phyloP scores from a whole-genome alignment of 2,113 vertebrate genomes.

The Emberiza fucata region DNA sequence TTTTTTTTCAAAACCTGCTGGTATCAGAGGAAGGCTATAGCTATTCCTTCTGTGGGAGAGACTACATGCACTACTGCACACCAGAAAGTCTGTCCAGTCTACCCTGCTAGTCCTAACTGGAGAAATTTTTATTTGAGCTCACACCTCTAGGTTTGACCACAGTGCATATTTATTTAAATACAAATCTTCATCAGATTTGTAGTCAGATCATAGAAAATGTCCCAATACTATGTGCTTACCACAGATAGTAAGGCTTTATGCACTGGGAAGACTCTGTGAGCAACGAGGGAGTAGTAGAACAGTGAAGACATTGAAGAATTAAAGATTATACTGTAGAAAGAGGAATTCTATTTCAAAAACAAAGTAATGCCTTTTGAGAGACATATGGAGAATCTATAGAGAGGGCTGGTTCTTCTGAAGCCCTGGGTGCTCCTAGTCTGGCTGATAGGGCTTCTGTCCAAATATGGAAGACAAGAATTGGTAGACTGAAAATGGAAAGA shows the following conservation, averaged over 20 bases:
- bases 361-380: not conserved
- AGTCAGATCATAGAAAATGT: not conserved
- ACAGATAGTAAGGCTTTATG: not conserved
- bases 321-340: not conserved
- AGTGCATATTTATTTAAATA: not conserved
- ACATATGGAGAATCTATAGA: not conserved
- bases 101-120: not conserved
- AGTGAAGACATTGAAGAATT: not conserved
- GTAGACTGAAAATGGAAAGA: not conserved
- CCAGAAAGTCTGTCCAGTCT: not conserved
- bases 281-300: not conserved
- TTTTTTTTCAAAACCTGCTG: not conserved
- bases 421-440: not conserved
- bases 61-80: fast-evolving
- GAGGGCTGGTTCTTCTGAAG: not conserved
- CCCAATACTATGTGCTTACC: not conserved
- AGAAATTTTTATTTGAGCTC: not conserved
- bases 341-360: not conserved
- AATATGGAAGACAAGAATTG: not conserved
- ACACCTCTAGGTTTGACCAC: not conserved
- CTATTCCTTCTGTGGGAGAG: not conserved
- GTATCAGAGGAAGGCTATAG: not conserved
- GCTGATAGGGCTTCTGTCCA: not conserved
- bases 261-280: not conserved
- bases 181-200: not conserved